Percentiles rank a stretch among this genome's conserved stretches.
phyloP scores from a whole-genome alignment of 1,140 invertebrate genomes.

The Brachionus asplanchnoidis region DNA sequence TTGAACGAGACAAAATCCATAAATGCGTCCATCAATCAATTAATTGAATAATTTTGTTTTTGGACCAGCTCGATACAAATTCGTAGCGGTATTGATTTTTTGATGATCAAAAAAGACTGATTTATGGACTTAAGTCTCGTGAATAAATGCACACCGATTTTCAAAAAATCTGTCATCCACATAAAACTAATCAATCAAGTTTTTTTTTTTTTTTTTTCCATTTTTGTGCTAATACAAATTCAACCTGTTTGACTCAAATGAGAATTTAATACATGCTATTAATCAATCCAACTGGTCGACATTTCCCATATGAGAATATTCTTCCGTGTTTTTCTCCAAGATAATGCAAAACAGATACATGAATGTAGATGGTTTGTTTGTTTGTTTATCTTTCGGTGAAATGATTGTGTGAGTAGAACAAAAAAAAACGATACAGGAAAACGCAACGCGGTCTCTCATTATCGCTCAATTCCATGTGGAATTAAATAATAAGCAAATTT shows the following conservation, averaged over 20 bases:
- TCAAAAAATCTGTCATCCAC: slow-evolving; percentile 14
- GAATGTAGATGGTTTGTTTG: not conserved
- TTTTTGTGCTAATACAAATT: slow-evolving; percentile 9
- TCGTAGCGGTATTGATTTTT: not conserved
- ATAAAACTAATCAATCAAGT: slow-evolving; percentile 14
- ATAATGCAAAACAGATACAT: slow-evolving; percentile 30
- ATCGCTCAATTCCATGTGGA: slow-evolving; percentile 11
- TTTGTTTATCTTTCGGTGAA: slow-evolving; percentile 37
- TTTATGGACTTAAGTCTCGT: slow-evolving; percentile 19
- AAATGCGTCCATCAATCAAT: not conserved
- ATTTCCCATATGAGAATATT: slow-evolving; percentile 12
- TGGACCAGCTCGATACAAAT: not conserved
- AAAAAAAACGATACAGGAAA: not conserved
- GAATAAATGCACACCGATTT: not conserved
- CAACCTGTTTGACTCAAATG: slow-evolving; percentile 7
- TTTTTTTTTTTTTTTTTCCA: not conserved
- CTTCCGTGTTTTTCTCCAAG: not conserved
- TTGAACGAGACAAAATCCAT: not conserved
- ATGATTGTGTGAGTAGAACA: not conserved
- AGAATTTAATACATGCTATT: slow-evolving; percentile 30
- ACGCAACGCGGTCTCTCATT: not conserved
- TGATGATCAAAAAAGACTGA: slow-evolving; percentile 21
- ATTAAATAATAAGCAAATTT: slow-evolving; percentile 29
- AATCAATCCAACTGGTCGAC: slow-evolving; percentile 21
- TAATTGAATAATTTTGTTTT: slow-evolving; percentile 11